phyloP scores from a whole-genome alignment of 1,140 invertebrate species.

The Ganaspis sp. region DNA sequence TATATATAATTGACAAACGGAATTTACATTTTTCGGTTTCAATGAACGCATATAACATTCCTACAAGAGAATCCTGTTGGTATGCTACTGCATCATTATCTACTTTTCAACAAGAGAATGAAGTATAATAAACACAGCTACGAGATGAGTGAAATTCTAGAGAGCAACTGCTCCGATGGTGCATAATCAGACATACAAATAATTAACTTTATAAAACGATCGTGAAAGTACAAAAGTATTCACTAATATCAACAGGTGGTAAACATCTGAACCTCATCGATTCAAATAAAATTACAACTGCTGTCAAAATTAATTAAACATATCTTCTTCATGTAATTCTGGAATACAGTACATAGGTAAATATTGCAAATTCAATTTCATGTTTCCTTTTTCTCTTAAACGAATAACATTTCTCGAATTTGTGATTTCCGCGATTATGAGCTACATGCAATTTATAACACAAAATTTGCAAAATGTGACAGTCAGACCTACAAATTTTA shows the following conservation, averaged over 20 bases:
- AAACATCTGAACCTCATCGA: neutral
- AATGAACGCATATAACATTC: too few species aligned
- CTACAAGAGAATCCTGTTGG: neutral
- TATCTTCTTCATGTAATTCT: too few species aligned
- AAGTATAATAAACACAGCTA: neutral
- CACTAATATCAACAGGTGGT: slow-evolving; percentile 3
- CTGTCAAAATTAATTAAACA: neutral
- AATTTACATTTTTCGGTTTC: too few species aligned
- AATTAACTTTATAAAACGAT: slow-evolving; percentile 9
- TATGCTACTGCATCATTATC: slow-evolving; percentile 4
- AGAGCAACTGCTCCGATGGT: neutral
- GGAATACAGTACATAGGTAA: too few species aligned
- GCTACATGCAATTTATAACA: too few species aligned
- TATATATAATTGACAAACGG: too few species aligned
- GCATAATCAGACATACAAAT: neutral
- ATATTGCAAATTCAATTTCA: too few species aligned
- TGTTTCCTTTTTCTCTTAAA: too few species aligned
- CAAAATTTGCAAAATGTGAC: too few species aligned
- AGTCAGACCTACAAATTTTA: too few species aligned
- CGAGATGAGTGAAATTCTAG: slow-evolving; percentile 19
- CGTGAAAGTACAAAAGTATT: slow-evolving; percentile 5
- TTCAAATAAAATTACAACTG: neutral
- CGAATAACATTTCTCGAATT: too few species aligned
- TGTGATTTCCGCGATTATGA: too few species aligned
- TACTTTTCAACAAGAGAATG: slow-evolving; percentile 21